phyloP scores from a whole-genome alignment of 2,888 invertebrate species.

The Hemistola chrysoprasaria region DNA sequence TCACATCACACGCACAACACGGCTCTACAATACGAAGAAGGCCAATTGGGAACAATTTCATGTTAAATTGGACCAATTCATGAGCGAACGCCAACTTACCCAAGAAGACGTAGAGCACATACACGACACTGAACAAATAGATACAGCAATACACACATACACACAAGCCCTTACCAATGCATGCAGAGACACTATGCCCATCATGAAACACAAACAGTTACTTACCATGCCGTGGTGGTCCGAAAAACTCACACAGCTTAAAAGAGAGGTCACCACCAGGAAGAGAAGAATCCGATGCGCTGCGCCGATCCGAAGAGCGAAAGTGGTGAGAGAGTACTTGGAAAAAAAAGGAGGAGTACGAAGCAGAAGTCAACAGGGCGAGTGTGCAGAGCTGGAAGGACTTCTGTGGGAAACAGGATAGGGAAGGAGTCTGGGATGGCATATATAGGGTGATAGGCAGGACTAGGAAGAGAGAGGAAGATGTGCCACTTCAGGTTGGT shows the following conservation, averaged over 20 bases:
- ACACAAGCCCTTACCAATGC: constrained; percentile 1
- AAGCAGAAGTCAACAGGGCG: no score
- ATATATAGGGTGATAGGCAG: no score
- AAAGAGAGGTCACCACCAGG: background rate
- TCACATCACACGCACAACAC: no score
- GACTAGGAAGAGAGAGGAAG: no score
- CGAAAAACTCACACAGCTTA: constrained; percentile 1
- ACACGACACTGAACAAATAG: background rate
- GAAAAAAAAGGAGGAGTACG: constrained; percentile 2
- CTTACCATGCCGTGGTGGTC: constrained; percentile 11
- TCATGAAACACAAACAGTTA: background rate
- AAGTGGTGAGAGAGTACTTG: background rate
- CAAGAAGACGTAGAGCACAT: background rate
- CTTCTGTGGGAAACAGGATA: constrained; percentile 19
- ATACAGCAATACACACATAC: background rate
- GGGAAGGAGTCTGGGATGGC: constrained; percentile 17
- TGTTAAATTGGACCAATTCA: no score
- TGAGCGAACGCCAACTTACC: background rate
- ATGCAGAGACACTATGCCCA: background rate
- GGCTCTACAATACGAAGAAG: no score
- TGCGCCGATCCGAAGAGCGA: background rate
- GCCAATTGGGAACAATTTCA: background rate
- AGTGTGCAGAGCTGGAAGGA: constrained; percentile 13
- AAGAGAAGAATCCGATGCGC: constrained; percentile 10
- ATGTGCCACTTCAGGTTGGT: background rate